These are phyloP conservation scores for Muscicapa adusta DNA, from an alignment of 2,113 vertebrate species.

Conservation along the genomic window DNA sequence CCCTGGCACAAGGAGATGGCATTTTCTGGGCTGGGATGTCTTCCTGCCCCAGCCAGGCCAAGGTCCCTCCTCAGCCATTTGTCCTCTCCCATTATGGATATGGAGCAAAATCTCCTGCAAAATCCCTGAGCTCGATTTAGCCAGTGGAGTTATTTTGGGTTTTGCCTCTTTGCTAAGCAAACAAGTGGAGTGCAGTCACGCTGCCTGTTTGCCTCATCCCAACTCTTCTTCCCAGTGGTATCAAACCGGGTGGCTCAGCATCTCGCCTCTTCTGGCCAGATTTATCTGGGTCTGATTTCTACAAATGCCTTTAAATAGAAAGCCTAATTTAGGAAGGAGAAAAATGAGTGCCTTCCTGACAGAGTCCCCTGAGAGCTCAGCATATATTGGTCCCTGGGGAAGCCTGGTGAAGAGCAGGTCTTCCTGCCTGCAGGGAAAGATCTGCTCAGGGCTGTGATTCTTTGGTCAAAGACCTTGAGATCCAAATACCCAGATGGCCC, in stretches of 20 bases:
- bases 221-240: background rate
- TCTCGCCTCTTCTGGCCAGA: background rate
- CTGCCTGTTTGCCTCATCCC: background rate
- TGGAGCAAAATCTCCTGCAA: background rate
- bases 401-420: background rate
- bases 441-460: background rate
- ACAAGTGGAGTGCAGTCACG: background rate
- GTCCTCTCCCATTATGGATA: background rate
- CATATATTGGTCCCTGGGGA: background rate
- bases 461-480: background rate
- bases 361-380: background rate
- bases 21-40: rapidly evolving
- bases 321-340: background rate
- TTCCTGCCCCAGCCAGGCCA: background rate
- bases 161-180: constrained; percentile 29
- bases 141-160: background rate
- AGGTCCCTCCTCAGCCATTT: background rate
- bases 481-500: background rate
- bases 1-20: background rate
- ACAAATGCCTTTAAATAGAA: constrained; percentile 31
- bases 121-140: background rate
- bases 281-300: constrained; percentile 17
- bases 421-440: background rate
- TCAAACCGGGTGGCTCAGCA: background rate
- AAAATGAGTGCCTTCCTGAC: background rate